Conservation (phyloP, 2,888 invertebrate species). For the Scaptomyza polygonia region DNA sequence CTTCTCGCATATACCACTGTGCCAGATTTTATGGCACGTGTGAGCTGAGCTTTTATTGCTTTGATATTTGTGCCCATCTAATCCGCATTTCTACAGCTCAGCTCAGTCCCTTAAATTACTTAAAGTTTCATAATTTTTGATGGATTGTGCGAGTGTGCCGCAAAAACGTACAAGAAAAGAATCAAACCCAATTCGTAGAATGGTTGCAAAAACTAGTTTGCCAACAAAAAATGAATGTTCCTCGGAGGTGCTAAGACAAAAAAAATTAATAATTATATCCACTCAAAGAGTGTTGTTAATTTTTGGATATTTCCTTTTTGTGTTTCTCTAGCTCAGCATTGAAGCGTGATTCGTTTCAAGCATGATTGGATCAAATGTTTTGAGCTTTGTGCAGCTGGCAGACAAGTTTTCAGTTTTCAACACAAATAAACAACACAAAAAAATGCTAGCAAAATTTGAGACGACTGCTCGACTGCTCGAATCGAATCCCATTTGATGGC, state of each 20-base stretch:
- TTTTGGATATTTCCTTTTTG: constrained; percentile 32
- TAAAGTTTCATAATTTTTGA: constrained; percentile 66
- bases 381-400: constrained; percentile 54
- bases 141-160: constrained; percentile 53
- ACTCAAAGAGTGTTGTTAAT: constrained; percentile 41
- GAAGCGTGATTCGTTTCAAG: constrained; percentile 76
- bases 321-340: constrained; percentile 55
- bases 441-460: constrained; percentile 17
- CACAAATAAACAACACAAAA: constrained; percentile 7
- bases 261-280: constrained; percentile 25
- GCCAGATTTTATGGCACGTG: constrained; percentile 63
- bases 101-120: constrained; percentile 20
- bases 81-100: constrained; percentile 40
- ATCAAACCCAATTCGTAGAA: constrained; percentile 59
- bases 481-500: constrained; percentile 70
- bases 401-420: constrained; percentile 42
- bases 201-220: constrained; percentile 64
- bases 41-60: constrained; percentile 42
- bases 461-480: constrained; percentile 28
- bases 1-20: constrained; percentile 4
- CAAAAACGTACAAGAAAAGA: neutral
- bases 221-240: constrained; percentile 28
- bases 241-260: constrained; percentile 67
- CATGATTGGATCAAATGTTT: constrained; percentile 73
- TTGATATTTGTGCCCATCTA: constrained; percentile 28